These are phyloP conservation scores for Propithecus deckenii DNA, from an alignment of 2,797 vertebrate species.

Conservation along the genomic window DNA sequence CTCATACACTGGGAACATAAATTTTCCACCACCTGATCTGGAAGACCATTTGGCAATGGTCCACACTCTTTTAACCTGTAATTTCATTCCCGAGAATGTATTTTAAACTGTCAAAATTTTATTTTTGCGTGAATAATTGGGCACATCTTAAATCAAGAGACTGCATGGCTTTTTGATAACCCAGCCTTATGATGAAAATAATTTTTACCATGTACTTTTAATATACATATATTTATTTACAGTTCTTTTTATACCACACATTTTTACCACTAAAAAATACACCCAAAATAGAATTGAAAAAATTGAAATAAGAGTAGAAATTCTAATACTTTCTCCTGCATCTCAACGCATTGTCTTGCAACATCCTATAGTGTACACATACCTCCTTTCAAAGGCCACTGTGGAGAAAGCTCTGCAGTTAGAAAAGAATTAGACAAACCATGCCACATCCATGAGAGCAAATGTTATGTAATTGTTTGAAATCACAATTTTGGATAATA, in stretches of 20 bases:
- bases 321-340: not conserved
- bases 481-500: constrained; percentile 18
- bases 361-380: not conserved
- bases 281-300: constrained; percentile 8
- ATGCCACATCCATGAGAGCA: not conserved
- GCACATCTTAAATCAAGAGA: constrained; percentile 56
- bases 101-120: constrained; percentile 72
- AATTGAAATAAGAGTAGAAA: not conserved
- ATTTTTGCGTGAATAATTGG: constrained; percentile 63
- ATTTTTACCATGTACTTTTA: constrained; percentile 9
- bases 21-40: constrained; percentile 61
- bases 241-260: not conserved
- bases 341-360: not conserved
- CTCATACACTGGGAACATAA: constrained; percentile 7
- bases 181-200: constrained; percentile 17
- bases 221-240: not conserved
- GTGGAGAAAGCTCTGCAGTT: not conserved
- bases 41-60: constrained; percentile 63
- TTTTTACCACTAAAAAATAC: constrained; percentile 19
- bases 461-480: not conserved
- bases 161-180: constrained; percentile 24
- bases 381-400: not conserved
- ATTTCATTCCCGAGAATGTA: constrained; percentile 52
- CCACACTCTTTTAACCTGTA: constrained; percentile 43
- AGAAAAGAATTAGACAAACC: not conserved